Percentiles rank a stretch among this genome's conserved stretches.
These are phyloP conservation scores for Diplodus puntazzo DNA, from an alignment of 2,797 vertebrate species.

Conservation along the genomic window DNA sequence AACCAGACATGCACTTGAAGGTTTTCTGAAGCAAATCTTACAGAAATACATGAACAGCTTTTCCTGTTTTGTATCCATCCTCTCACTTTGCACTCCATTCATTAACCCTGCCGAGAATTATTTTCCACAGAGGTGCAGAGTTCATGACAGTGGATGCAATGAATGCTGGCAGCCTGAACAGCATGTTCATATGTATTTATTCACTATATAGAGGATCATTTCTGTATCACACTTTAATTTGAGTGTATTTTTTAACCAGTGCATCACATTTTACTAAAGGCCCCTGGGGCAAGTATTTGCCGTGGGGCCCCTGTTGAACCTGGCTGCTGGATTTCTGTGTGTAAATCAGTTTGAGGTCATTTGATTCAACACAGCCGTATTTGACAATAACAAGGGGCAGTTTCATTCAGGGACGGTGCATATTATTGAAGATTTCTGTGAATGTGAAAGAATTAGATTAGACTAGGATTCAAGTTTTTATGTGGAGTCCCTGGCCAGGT, in stretches of 20 bases:
- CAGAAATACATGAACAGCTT: too few relatives aligned
- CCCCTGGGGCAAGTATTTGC: too few relatives aligned
- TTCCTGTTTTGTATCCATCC: background rate
- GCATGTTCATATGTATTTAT: background rate
- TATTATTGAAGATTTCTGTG: too few relatives aligned
- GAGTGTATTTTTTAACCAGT: background rate
- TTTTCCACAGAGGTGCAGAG: background rate
- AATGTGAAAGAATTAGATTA: too few relatives aligned
- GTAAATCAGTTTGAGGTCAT: background rate
- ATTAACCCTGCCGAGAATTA: background rate
- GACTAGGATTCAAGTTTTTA: too few relatives aligned
- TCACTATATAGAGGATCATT: too few relatives aligned
- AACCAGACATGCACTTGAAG: background rate
- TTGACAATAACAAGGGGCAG: too few relatives aligned
- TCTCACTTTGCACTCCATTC: background rate
- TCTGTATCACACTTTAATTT: background rate
- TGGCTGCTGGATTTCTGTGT: background rate
- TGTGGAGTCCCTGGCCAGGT: too few relatives aligned
- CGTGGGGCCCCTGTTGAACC: background rate
- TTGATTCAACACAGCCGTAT: too few relatives aligned
- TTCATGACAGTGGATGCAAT: too few relatives aligned
- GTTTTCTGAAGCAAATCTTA: background rate
- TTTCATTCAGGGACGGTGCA: too few relatives aligned
- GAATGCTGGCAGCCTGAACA: background rate
- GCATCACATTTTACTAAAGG: background rate